Evolutionary conservation across 2,888 invertebrate species (phyloP).

Genomic region (Stratiomys singularior): DNA sequence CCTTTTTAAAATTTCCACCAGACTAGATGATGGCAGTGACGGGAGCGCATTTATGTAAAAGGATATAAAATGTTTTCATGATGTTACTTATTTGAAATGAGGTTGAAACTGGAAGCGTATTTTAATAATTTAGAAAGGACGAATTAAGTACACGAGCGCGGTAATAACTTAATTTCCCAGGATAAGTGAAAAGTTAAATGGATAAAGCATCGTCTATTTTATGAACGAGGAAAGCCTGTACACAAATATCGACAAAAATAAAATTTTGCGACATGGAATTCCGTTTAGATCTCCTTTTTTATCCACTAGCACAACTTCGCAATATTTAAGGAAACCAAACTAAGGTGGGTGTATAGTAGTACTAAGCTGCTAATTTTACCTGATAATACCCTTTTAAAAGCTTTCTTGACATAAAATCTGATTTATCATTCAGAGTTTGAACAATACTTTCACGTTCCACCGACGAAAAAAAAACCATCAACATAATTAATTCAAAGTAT

Average conservation of each 20-base stretch:
- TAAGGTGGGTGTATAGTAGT: no score
- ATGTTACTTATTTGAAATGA: not conserved
- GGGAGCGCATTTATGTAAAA: no score
- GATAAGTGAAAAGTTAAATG: conserved; percentile 30
- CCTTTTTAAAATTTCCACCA: conserved; percentile 12
- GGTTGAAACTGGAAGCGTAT: conserved; percentile 12
- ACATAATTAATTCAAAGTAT: not conserved
- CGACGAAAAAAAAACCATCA: not conserved
- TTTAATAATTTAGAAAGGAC: conserved; percentile 16
- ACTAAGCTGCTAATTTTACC: no score
- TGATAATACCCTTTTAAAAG: no score
- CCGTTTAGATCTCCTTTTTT: no score
- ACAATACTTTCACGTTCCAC: not conserved
- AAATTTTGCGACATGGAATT: no score
- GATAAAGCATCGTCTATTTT: not conserved
- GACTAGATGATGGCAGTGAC: not conserved
- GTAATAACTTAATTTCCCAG: conserved; percentile 9
- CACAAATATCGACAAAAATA: not conserved
- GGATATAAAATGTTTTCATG: not conserved
- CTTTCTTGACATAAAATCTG: not conserved
- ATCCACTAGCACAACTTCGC: no score
- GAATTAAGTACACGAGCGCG: conserved; percentile 5
- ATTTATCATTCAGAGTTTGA: not conserved
- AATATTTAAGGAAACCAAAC: no score
- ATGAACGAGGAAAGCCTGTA: not conserved